phyloP scores from a whole-genome alignment of 2,888 invertebrate genomes.

The Hypomecis punctinalis region DNA sequence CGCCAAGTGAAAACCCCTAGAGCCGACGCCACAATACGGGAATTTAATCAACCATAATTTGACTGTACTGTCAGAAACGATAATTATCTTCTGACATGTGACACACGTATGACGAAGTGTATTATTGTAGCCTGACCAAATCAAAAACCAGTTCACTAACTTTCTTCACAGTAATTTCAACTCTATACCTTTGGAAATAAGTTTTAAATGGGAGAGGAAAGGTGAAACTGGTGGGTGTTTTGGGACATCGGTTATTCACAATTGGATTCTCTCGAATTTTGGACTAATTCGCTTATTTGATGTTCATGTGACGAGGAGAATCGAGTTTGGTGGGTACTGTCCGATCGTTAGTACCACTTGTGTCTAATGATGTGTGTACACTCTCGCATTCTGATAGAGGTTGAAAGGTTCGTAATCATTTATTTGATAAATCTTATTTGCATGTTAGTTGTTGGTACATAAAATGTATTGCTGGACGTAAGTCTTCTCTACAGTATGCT shows the following conservation, averaged over 20 bases:
- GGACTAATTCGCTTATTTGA: slow-evolving; percentile 31
- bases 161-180: slow-evolving; percentile 9
- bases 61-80: slow-evolving; percentile 49
- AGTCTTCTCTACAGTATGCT: too few species aligned
- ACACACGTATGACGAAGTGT: slow-evolving; percentile 50
- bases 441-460: too few species aligned
- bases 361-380: slow-evolving; percentile 1
- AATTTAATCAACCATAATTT: slow-evolving; percentile 48
- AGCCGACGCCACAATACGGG: slow-evolving; percentile 21
- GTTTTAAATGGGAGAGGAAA: background rate
- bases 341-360: slow-evolving; percentile 1
- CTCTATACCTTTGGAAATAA: slow-evolving; percentile 11
- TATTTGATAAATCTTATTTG: too few species aligned
- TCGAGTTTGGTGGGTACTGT: slow-evolving; percentile 9
- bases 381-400: too few species aligned
- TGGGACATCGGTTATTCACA: slow-evolving; percentile 42
- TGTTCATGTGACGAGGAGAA: slow-evolving; percentile 16
- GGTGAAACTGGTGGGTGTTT: slow-evolving; percentile 1
- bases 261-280: slow-evolving; percentile 38
- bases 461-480: too few species aligned
- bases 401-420: too few species aligned
- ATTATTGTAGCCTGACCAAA: slow-evolving; percentile 41
- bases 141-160: slow-evolving; percentile 5
- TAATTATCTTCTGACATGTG: slow-evolving; percentile 56
- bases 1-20: slow-evolving; percentile 8